Evolutionary conservation across 2,888 invertebrate species (phyloP), one percentile per base, ranked within the genome.

Genomic region (Rhaphigaster nebulosa): DNA sequence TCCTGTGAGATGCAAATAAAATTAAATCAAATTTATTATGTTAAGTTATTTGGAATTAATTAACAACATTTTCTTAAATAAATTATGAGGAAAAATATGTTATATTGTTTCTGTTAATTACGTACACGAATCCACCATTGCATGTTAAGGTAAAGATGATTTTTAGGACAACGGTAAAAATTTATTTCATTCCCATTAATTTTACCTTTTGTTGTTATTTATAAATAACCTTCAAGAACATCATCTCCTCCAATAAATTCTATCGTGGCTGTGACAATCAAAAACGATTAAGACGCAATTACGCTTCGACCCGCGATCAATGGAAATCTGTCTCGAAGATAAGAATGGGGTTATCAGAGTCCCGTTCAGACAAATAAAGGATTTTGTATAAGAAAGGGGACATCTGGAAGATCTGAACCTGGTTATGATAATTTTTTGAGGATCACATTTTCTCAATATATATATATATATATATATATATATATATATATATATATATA

Each of bases 221-320:
- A 38, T 76, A 76, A 76, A 76, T 76, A 76, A 34, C 70, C 70
- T 76, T 76, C 70, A 76, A 34, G 20, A 76, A 76, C 38, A 20
- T 76, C 70, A 84, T 50, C 45, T 41, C 80, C 23, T 84, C 45
- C 45, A 26, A 84, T 84, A 84, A 45, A 15, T 50, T 41, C n/a
- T 84, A 84, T 84, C 84, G 41, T 34, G 12, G n/a, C 45, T 45
- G n/a, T 50, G 45, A 84, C 45, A 84, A 84, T 84, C n/a, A 50
- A 15, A 45, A 84, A 41, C 84, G 84, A 84, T 84, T 84, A 84
- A 84, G 84, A 84, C 84, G 45, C 84, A 84, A 84, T 84, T 84
- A 84, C 45, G 45, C 84, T 84, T 41, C 84, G 84, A 84, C 84
- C 84, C 45, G 45, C 45, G 84, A 50, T 84, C 84, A 84, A 45